Evolutionary conservation across 2,888 invertebrate species (phyloP).

Genomic region (Geotrupes spiniger): DNA sequence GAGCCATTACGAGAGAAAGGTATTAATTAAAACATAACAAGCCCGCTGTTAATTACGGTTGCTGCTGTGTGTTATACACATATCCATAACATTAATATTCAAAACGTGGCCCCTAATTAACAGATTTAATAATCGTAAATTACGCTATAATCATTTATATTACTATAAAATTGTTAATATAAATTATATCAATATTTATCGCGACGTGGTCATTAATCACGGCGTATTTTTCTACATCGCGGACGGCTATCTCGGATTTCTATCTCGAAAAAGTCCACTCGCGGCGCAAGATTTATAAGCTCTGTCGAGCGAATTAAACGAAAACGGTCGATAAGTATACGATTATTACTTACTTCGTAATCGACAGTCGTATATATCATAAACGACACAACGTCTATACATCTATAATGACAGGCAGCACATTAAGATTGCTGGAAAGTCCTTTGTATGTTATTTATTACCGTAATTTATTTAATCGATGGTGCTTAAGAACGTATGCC

Average conservation of each 20-base stretch:
- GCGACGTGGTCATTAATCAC: conserved; percentile 18
- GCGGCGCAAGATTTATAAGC: no score
- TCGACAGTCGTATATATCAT: no score
- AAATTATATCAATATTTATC: conserved; percentile 19
- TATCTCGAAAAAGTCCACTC: no score
- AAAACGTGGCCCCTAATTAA: conserved; percentile 36
- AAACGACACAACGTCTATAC: no score
- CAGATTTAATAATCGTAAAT: conserved; percentile 42
- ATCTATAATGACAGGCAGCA: no score
- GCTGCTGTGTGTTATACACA: conserved; percentile 29
- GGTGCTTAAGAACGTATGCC: no score
- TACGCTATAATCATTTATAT: conserved; percentile 26
- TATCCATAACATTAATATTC: conserved; percentile 40
- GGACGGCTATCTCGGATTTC: not conserved
- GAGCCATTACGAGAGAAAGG: conserved; percentile 40
- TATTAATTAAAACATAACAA: conserved; percentile 46
- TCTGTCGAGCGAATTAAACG: no score
- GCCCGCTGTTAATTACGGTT: conserved; percentile 41
- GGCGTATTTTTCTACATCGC: conserved; percentile 12
- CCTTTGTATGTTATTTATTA: no score
- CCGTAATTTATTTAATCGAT: no score
- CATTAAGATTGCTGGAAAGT: no score
- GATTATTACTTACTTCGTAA: no score
- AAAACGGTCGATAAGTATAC: no score
- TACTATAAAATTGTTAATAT: conserved; percentile 19